These are phyloP conservation scores for Athalia circularis DNA, from an alignment of 2,888 invertebrate genomes.

Conservation along the genomic window DNA sequence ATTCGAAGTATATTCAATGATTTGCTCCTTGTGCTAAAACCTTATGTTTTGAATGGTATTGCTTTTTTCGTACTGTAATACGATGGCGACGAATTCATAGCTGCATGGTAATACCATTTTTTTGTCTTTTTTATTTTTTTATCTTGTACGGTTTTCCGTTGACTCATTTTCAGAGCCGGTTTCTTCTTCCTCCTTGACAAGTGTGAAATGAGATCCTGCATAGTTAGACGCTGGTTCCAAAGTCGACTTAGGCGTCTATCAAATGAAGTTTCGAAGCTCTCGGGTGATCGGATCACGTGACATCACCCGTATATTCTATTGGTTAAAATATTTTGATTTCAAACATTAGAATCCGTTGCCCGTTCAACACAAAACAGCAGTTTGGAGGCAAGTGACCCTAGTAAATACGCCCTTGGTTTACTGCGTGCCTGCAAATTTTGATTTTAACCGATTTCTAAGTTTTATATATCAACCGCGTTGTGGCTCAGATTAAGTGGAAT, in stretches of 20 bases:
- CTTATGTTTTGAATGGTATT: no score
- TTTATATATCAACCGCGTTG: constrained; percentile 35
- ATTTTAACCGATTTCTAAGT: constrained; percentile 48
- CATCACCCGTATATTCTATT: constrained; percentile 49
- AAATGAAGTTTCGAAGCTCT: not conserved
- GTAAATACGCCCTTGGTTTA: constrained; percentile 33
- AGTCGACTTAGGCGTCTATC: not conserved
- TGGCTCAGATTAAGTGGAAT: constrained; percentile 26
- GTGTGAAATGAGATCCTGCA: no score
- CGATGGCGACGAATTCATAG: no score
- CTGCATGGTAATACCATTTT: no score
- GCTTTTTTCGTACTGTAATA: no score
- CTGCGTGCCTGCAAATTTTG: constrained; percentile 43
- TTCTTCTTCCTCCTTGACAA: no score
- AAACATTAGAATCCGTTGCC: constrained; percentile 63
- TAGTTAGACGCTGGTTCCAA: no score
- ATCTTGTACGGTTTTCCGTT: no score
- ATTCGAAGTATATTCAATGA: no score
- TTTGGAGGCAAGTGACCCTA: constrained; percentile 54
- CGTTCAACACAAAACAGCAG: constrained; percentile 57
- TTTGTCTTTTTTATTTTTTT: no score
- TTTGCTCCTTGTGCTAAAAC: no score
- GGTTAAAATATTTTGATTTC: constrained; percentile 54
- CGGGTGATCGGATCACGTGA: constrained; percentile 52
- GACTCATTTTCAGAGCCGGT: no score